Evolutionary conservation across 2,888 invertebrate genomes (phyloP), one percentile per base, ranked within the genome.

Genomic region (Ectemnius lituratus): DNA sequence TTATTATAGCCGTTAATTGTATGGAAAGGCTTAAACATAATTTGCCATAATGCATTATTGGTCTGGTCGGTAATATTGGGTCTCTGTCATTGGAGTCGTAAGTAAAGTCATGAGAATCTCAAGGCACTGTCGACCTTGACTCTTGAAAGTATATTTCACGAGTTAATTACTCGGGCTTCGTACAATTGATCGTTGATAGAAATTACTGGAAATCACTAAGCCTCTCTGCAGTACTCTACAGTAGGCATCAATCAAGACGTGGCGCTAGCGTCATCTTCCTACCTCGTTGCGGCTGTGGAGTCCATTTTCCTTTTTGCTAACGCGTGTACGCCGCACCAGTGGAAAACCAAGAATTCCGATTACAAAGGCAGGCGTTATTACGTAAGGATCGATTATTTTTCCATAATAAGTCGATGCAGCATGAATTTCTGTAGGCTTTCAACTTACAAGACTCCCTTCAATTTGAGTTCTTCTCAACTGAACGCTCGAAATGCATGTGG

Each of bases 301-400:
- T 73, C 75, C 77, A 65, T 70, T n/a, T 77, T 80, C 77, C 64
- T 59, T 75, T 62, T 77, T 75, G 75, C 71, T 79, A 66, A 68
- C 79, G 70, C 63, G 62, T 62, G 63, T 73, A 67, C 65, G 61
- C 63, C 74, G 78, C 79, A 70, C 79, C 82, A 81, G 78, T 66
- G 73, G 60, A 79, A 71, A 80, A 73, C 20, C 67, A 69, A 79
- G 73, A 75, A 67, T 75, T 76, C 18, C 60, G 70, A 62, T n/a
- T 46, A 60, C 16, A 57, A 61, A 73, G 65, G 45, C 47, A 75
- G 70, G 46, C 64, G 70, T 65, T 77, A 80, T 87, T 87, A 87
- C 81, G 84, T 87, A 87, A 87, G 83, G 20, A 70, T 65, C 47
- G 16, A 67, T 62, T 75, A 23, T 68, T 14, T 11, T 8, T 20